Percentiles rank a stretch among this genome's conserved stretches.
These are phyloP conservation scores for Drosophila monieri DNA, from an alignment of 2,888 invertebrate genomes.

Conservation along the genomic window DNA sequence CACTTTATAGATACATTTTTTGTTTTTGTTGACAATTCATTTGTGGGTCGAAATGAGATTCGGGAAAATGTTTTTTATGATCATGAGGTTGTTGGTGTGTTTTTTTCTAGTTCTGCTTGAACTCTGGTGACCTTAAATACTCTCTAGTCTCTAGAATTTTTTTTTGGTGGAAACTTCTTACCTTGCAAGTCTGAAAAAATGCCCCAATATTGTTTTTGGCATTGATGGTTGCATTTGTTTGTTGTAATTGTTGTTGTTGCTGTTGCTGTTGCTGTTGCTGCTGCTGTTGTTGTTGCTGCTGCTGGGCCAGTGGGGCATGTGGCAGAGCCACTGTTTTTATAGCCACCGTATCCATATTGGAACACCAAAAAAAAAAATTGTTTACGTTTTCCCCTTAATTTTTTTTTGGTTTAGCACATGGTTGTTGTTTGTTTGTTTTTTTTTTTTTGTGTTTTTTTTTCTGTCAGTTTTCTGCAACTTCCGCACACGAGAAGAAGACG, in stretches of 20 bases:
- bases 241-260: constrained; percentile 51
- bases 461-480: constrained; percentile 41
- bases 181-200: constrained; percentile 84
- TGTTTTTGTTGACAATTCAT: constrained; percentile 5
- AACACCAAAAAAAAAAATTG: not conserved
- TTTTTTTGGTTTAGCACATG: constrained; percentile 21
- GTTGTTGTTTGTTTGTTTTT: constrained; percentile 12
- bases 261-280: constrained; percentile 42
- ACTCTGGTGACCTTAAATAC: constrained; percentile 14
- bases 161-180: constrained; percentile 60
- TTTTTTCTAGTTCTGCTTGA: constrained; percentile 5
- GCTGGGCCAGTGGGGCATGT: constrained; percentile 78
- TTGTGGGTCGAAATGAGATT: not conserved
- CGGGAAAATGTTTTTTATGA: not conserved
- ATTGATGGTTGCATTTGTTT: constrained; percentile 43
- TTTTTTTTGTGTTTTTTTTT: constrained; percentile 14
- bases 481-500: constrained; percentile 37
- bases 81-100: too few species aligned
- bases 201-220: constrained; percentile 81
- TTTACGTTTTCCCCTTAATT: constrained; percentile 5
- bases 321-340: constrained; percentile 80
- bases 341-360: constrained; percentile 80
- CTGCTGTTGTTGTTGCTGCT: constrained; percentile 59
- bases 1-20: not conserved
- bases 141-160: too few species aligned